phyloP scores from a whole-genome alignment of 2,888 invertebrate genomes.

The Sesia bembeciformis region DNA sequence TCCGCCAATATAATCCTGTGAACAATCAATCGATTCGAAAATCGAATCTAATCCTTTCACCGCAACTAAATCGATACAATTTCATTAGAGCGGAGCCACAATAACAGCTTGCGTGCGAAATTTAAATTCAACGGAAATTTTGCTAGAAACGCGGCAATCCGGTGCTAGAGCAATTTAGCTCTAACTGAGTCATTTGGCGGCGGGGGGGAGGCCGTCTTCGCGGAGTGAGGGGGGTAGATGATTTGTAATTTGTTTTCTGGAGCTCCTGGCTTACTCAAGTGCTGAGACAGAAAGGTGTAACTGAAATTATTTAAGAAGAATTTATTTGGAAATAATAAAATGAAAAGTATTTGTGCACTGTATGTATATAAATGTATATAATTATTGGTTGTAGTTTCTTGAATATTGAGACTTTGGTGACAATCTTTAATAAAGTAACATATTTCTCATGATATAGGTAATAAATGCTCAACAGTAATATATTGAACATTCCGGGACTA shows the following conservation, averaged over 20 bases:
- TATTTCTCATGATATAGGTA: too few species aligned
- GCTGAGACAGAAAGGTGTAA: conserved; percentile 13
- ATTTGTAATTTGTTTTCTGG: conserved; percentile 74
- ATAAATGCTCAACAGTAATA: too few species aligned
- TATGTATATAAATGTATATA: too few species aligned
- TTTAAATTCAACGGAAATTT: conserved; percentile 66
- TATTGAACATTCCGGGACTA: too few species aligned
- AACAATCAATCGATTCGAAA: not conserved
- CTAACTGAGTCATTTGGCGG: conserved; percentile 69
- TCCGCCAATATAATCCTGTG: too few species aligned
- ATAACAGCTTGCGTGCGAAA: conserved; percentile 44
- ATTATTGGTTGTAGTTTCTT: too few species aligned
- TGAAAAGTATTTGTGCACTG: too few species aligned
- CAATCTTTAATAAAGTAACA: too few species aligned
- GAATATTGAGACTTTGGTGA: too few species aligned
- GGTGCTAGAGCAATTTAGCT: conserved; percentile 58
- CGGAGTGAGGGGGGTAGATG: conserved; percentile 47
- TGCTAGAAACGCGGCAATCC: conserved; percentile 50
- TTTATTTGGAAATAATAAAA: too few species aligned
- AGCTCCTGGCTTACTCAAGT: conserved; percentile 34
- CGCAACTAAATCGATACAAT: conserved; percentile 39
- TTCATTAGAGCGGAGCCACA: conserved; percentile 40
- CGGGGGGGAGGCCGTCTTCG: conserved; percentile 36
- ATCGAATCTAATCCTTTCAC: conserved; percentile 15
- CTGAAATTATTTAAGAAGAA: conserved; percentile 6